Evolutionary conservation across 2,113 vertebrate genomes (phyloP).

Genomic region (Telmatochromis sp.): DNA sequence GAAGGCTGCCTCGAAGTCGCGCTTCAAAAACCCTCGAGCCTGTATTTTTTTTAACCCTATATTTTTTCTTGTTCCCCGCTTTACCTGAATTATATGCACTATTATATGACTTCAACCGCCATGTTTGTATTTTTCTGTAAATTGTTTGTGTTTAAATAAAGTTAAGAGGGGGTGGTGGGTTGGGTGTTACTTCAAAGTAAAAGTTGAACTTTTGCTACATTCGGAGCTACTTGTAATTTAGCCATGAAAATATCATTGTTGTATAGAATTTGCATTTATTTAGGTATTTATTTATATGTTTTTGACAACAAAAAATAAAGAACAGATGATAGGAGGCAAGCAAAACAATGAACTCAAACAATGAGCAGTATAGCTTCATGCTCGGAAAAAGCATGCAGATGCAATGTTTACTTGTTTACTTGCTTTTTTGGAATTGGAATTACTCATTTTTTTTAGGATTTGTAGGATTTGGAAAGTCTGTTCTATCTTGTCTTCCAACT

Average conservation of each 20-base stretch:
- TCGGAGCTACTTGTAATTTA: not conserved
- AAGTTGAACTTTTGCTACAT: not conserved
- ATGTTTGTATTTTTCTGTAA: not conserved
- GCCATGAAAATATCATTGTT: not conserved
- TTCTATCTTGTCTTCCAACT: not conserved
- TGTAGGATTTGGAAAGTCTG: not conserved
- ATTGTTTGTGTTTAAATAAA: not conserved
- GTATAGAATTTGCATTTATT: not conserved
- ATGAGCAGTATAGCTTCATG: not conserved
- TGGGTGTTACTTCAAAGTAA: not conserved
- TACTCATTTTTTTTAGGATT: not conserved
- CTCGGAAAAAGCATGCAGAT: not conserved
- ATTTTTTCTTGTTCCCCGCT: not conserved
- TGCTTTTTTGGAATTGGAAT: not conserved
- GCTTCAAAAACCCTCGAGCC: not conserved
- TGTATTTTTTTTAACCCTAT: not conserved
- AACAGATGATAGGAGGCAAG: not conserved
- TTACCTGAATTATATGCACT: not conserved
- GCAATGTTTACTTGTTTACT: not conserved
- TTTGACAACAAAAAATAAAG: not conserved
- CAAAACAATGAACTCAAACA: not conserved
- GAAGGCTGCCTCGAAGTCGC: not conserved
- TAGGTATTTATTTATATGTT: not conserved
- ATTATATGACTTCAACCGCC: not conserved
- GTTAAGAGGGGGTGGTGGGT: not conserved